Evolutionary conservation across 2,113 vertebrate genomes (phyloP).

Genomic region (Mastomys natalensis): DNA sequence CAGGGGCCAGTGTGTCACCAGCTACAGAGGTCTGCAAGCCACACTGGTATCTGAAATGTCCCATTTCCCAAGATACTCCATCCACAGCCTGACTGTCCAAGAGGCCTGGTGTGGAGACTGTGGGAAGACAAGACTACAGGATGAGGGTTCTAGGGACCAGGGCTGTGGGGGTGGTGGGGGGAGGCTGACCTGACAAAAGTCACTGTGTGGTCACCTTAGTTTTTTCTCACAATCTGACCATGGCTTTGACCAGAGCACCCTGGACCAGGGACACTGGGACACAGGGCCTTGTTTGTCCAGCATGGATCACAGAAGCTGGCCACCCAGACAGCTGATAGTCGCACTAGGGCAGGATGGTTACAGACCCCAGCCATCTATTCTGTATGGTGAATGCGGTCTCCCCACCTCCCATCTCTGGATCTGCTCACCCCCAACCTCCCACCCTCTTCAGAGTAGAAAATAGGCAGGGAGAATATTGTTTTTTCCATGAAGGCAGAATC

Average conservation of each 20-base stretch:
- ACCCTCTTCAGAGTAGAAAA: background rate
- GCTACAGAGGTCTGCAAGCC: background rate
- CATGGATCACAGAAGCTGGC: background rate
- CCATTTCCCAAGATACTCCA: background rate
- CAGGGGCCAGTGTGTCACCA: rapidly evolving
- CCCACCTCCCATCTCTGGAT: no score
- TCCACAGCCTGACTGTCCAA: background rate
- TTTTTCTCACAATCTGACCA: background rate
- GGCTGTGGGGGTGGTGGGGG: background rate
- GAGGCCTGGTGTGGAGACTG: background rate
- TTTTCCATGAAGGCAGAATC: background rate
- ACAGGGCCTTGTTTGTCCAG: background rate
- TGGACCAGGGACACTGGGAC: background rate
- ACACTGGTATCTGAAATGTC: background rate
- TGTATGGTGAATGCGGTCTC: background rate
- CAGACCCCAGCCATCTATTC: no score
- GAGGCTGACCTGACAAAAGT: background rate
- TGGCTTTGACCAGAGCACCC: background rate
- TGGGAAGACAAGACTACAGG: rapidly evolving
- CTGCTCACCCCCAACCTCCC: background rate
- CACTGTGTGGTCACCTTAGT: background rate
- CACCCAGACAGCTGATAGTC: background rate
- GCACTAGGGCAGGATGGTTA: background rate
- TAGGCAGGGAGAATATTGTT: no score
- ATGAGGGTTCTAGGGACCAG: background rate